These are phyloP conservation scores for Fopius arisanus DNA, from an alignment of 1,140 invertebrate species.

Conservation along the genomic window DNA sequence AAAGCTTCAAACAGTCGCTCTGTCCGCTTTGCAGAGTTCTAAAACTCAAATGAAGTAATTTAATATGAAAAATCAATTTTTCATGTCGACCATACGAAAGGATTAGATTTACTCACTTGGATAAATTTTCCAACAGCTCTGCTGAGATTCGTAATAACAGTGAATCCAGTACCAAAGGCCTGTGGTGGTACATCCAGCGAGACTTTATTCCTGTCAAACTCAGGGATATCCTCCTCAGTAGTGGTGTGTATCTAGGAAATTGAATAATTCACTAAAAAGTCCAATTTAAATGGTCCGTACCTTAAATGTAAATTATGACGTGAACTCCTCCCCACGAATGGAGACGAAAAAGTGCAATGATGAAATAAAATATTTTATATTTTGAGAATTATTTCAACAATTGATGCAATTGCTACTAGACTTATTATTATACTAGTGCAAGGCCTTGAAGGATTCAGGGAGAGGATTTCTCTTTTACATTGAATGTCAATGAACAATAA, in stretches of 20 bases:
- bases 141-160: slow-evolving; percentile 74
- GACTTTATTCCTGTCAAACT: slow-evolving; percentile 73
- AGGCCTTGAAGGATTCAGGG: not conserved
- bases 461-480: not conserved
- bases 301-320: not conserved
- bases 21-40: slow-evolving; percentile 76
- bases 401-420: not conserved
- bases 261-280: slow-evolving; percentile 38
- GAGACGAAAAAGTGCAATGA: not conserved
- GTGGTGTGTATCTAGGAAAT: slow-evolving; percentile 51
- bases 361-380: not conserved
- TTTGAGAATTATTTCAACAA: not conserved
- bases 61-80: slow-evolving; percentile 10
- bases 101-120: slow-evolving; percentile 74
- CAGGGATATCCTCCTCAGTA: slow-evolving; percentile 71
- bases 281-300: slow-evolving; percentile 27
- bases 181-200: slow-evolving; percentile 72
- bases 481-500: not conserved
- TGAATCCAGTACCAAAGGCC: slow-evolving; percentile 75
- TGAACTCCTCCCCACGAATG: not conserved
- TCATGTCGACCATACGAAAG: not conserved
- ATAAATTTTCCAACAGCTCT: slow-evolving; percentile 74
- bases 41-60: slow-evolving; percentile 43
- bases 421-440: not conserved
- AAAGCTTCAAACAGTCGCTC: slow-evolving; percentile 71